Evolutionary conservation across 2,113 vertebrate genomes (phyloP), one percentile per base, ranked within the genome.

Genomic region (Ailurus styani): DNA sequence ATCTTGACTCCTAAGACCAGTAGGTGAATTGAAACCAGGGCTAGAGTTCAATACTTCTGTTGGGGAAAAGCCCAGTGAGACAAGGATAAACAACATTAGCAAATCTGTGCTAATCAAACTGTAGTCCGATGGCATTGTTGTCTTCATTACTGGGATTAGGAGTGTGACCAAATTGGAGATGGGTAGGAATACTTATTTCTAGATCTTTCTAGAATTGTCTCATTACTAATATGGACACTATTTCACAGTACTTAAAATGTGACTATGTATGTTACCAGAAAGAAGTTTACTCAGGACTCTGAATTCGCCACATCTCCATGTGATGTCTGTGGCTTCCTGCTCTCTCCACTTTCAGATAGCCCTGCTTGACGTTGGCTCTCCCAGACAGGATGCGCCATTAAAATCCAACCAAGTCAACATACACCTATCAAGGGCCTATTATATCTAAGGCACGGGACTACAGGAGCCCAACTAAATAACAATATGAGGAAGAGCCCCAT

Each of bases 141-240:
- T 66, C 95, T 70, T 77, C 23, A 47, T 83, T 73, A 54, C 27
- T 62, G 17, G 50, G n/a, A 57, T 27, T 75, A 14, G 12, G 45
- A 45, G 54, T 29, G 29, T 55, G 78, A 93, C 3, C 79, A 52
- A 73, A 81, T 47, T 95, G 70, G 68, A 90, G 55, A 55, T 77
- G 15, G 29, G 3, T 73, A 87, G 87, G 89, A 55, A 78, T 84
- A 57, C 15, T 95, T 90, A 93, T 23, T 91, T 96, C 70, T 96
- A 70, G 31, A 55, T 90, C 7, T 96, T 95, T 97, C 60, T 91
- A 95, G 72, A 93, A 85, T 47, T 92, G 21, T 87, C 42, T 95
- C 15, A 23, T 21, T 79, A n/a, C 54, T 92, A 66, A 57, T 50
- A 79, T 15, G 91, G 34, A 77, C 20, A 77, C 6, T 87, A 85